Evolutionary conservation across 1,140 invertebrate species (phyloP), one percentile per base, ranked within the genome.

Genomic region (Hesperophylax magnus): DNA sequence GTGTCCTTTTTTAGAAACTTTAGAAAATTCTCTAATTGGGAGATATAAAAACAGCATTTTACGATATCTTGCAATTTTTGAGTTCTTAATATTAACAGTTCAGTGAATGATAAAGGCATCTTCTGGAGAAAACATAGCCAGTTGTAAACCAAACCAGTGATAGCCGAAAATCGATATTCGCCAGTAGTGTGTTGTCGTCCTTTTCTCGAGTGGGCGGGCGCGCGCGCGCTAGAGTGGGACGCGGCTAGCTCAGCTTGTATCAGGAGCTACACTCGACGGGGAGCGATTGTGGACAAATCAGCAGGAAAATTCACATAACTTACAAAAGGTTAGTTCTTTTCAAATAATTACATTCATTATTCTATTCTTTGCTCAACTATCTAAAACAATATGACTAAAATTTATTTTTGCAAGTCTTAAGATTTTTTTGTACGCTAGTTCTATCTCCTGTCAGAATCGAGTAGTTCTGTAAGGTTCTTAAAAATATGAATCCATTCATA

Each of bases 141-240:
- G 31, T 74, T 58, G 47, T 71, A 54, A 72, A 63, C 52, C 34
- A 60, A 72, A 63, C 52, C 34, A 72, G 69, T 58, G 58, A 79
- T 67, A 56, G 53, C 31, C 20, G 17, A 79, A 79, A 79, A 79
- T 79, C 78, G 78, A 79, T 79, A 79, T 79, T 18, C 54, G 11
- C 67, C 14, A 47, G 39, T 47, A 71, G 78, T 74, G 69, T 74
- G 67, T 61, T 31, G 67, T n/a, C 22, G 34, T 72, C 78, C 72
- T 34, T 79, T 17, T 63, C 58, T 56, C 78, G 69, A 9, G 67
- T 74, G 78, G 34, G 69, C n/a, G 67, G 53, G n/a, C 56, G 67
- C 69, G 31, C 47, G 52, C 52, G 78, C 56, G 78, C 54, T 15
- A 61, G 67, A 79, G 69, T 15, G 69, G 56, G 78, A 79, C 69